phyloP scores from a whole-genome alignment of 2,888 invertebrate species.

The Scaptomyza caliginosa region DNA sequence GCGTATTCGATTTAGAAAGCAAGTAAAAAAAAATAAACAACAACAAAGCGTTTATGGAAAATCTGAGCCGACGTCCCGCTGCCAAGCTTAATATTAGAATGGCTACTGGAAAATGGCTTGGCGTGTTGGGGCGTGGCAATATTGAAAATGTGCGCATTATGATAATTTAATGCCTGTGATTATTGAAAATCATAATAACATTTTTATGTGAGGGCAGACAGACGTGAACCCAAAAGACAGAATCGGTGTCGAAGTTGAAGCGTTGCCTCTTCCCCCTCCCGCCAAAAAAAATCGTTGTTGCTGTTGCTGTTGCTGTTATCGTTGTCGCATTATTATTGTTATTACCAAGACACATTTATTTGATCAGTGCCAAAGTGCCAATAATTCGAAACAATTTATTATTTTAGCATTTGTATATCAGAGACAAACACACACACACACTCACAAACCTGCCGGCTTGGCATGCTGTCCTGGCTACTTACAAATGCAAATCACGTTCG shows the following conservation, averaged over 20 bases:
- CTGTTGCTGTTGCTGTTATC: constrained; percentile 52
- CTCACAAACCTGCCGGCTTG: constrained; percentile 3
- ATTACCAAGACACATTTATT: constrained; percentile 74
- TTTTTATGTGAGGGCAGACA: constrained; percentile 56
- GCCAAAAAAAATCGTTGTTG: neutral
- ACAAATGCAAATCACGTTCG: constrained; percentile 77
- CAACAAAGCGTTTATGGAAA: constrained; percentile 43
- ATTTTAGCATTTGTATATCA: constrained; percentile 76
- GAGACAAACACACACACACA: constrained; percentile 23
- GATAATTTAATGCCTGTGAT: constrained; percentile 75
- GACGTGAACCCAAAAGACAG: constrained; percentile 36
- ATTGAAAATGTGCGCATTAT: constrained; percentile 74
- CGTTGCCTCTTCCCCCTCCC: constrained; percentile 1
- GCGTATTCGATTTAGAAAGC: constrained; percentile 19
- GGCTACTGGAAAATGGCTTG: constrained; percentile 15
- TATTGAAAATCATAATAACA: constrained; percentile 77
- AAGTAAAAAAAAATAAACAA: constrained; percentile 11
- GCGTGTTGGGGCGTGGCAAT: constrained; percentile 48
- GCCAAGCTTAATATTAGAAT: neutral
- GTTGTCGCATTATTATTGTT: constrained; percentile 78
- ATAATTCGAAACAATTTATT: constrained; percentile 79
- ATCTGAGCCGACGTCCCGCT: constrained; percentile 26
- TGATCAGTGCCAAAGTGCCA: constrained; percentile 77
- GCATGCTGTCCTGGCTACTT: constrained; percentile 48
- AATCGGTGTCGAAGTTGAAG: constrained; percentile 19